Percentiles rank a stretch among this genome's conserved stretches.
phyloP scores from a whole-genome alignment of 1,140 invertebrate genomes.

The Bacillus rossius region DNA sequence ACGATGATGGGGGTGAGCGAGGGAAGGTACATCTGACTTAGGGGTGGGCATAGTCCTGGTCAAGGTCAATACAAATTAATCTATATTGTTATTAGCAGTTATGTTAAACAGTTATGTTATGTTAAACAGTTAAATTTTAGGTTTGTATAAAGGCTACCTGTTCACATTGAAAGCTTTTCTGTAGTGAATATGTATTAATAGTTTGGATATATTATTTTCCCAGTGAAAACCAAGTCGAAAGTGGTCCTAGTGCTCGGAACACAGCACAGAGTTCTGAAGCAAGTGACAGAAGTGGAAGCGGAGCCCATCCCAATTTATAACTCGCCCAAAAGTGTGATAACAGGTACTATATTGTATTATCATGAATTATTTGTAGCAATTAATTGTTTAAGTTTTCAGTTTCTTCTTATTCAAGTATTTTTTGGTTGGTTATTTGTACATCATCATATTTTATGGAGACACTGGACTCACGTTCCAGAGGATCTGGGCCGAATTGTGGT shows the following conservation, averaged over 20 bases:
- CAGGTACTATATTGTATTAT: constrained; percentile 28
- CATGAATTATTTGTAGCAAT: not conserved
- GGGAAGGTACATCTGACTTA: too few relatives aligned
- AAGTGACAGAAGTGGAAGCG: constrained; percentile 58
- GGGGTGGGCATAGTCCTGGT: too few relatives aligned
- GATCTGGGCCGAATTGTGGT: too few relatives aligned
- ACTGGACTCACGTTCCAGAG: too few relatives aligned
- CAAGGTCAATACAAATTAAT: too few relatives aligned
- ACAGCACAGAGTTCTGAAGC: constrained; percentile 58
- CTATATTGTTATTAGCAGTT: too few relatives aligned
- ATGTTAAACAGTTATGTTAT: not conserved
- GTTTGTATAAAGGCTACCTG: too few relatives aligned
- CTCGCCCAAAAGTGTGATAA: constrained; percentile 33
- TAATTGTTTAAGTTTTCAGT: not conserved
- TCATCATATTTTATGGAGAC: too few relatives aligned
- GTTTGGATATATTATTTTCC: too few relatives aligned
- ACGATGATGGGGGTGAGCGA: too few relatives aligned
- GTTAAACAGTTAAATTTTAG: constrained; percentile 8
- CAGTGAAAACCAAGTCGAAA: constrained; percentile 53
- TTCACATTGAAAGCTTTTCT: too few relatives aligned
- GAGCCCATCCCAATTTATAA: constrained; percentile 53
- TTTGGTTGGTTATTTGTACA: not conserved
- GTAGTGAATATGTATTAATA: too few relatives aligned
- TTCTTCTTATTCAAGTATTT: not conserved
- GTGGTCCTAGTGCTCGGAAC: constrained; percentile 66